Percentiles rank a stretch among this genome's conserved stretches.
These are phyloP conservation scores for Drosophila orena DNA, from an alignment of 1,140 invertebrate genomes.

Conservation along the genomic window DNA sequence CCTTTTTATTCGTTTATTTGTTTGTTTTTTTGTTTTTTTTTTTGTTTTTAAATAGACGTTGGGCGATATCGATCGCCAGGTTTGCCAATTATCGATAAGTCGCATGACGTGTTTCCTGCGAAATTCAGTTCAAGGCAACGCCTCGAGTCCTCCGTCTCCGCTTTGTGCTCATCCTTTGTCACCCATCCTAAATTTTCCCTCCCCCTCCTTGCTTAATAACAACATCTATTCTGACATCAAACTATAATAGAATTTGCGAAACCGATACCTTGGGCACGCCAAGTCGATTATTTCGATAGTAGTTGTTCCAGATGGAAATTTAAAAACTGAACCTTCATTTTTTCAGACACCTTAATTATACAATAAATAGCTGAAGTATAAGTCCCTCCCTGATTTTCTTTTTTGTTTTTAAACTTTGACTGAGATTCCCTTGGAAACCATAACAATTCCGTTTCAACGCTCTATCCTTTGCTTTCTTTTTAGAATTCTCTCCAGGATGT, in stretches of 20 bases:
- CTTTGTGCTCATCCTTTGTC: constrained; percentile 5
- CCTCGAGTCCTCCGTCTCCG: constrained; percentile 43
- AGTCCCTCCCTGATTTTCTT: too few relatives aligned
- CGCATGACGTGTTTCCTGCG: constrained; percentile 31
- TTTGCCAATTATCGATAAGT: constrained; percentile 43
- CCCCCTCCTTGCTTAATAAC: constrained; percentile 2
- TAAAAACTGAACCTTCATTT: not conserved
- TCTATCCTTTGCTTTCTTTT: not conserved
- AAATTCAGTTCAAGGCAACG: constrained; percentile 76
- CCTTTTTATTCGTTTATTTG: not conserved
- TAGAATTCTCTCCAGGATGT: constrained; percentile 44
- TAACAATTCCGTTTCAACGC: too few relatives aligned
- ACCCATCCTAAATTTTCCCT: not conserved
- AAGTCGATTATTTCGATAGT: constrained; percentile 13
- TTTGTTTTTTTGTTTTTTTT: not conserved
- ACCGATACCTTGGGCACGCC: not conserved
- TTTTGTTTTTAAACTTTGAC: too few relatives aligned
- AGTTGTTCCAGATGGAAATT: not conserved
- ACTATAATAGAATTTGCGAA: constrained; percentile 1
- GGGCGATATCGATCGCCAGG: constrained; percentile 31
- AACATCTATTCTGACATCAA: not conserved
- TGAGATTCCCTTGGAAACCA: too few relatives aligned
- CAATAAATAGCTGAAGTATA: too few relatives aligned
- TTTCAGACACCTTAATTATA: too few relatives aligned
- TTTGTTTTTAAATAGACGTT: constrained; percentile 4